Base-by-base conservation (phyloP, 1,140 invertebrate species). In the Oreohelix idahoensis region DNA sequence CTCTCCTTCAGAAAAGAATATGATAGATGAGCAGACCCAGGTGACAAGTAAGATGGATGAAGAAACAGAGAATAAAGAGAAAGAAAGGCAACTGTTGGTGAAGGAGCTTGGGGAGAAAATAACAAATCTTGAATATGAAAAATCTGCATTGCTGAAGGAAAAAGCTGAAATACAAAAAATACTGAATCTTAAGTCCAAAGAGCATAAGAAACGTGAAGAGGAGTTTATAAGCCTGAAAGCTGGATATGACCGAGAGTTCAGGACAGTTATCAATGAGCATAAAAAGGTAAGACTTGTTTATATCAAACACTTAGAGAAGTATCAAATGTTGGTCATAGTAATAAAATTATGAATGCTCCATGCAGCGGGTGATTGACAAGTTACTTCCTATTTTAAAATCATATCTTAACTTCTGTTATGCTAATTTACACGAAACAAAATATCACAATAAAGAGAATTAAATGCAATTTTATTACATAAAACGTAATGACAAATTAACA, bases 251-350 rank as follows among this genome's bases (percentile, higher is more conserved):
- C 32, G 26, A 45, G 77, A 85, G 70, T 39, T 85, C 32, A 49
- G 84, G 32, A 73, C 76, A 23, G 81, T 85, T 49, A 85, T 85
- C 53, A 66, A 79, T 35, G 84, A 85, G 58, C 82, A 85, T 69
- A 85, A 81, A 58, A 85, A 81, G 77, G 80, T 82, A 82, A 75
- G 36, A n/a, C n/a, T n/a, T n/a, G n/a, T n/a, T n/a, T n/a, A n/a
- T n/a, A n/a, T n/a, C n/a, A n/a, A n/a, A n/a, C n/a, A n/a, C n/a
- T n/a, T n/a, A n/a, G n/a, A n/a, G n/a, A n/a, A n/a, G n/a, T n/a
- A n/a, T n/a, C n/a, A n/a, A n/a, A n/a, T n/a, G n/a, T n/a, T n/a
- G n/a, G n/a, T n/a, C n/a, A n/a, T n/a, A n/a, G n/a, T n/a, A n/a
- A n/a, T n/a, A n/a, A n/a, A n/a, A n/a, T n/a, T n/a, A n/a, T n/a